phyloP scores from a whole-genome alignment of 2,113 vertebrate species.

The Ciconia boyciana region DNA sequence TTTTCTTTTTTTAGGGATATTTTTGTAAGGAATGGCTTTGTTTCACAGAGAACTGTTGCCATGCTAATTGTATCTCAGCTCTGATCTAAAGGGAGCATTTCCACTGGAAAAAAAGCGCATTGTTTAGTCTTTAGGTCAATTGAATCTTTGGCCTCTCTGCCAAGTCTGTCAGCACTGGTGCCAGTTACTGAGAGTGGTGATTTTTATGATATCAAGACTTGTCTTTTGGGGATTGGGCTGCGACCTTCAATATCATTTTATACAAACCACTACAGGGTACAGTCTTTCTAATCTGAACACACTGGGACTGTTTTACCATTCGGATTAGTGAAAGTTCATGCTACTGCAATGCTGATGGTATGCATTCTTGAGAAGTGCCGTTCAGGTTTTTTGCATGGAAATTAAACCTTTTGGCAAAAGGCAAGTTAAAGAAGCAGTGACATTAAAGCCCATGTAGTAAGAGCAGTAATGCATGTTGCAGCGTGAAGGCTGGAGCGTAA shows the following conservation, averaged over 20 bases:
- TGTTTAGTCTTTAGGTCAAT: slow-evolving; percentile 29
- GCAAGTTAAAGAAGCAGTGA: not conserved
- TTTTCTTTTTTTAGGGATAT: not conserved
- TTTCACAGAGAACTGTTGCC: not conserved
- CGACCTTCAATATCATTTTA: not conserved
- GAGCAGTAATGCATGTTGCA: not conserved
- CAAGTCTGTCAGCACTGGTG: not conserved
- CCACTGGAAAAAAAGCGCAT: not conserved
- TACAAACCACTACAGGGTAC: not conserved
- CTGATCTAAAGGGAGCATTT: not conserved
- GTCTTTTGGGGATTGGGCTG: not conserved
- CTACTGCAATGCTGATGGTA: not conserved
- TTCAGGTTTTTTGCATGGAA: not conserved
- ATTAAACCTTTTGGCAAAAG: not conserved
- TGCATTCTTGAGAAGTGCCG: not conserved
- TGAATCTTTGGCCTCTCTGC: slow-evolving; percentile 16
- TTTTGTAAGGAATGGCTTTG: not conserved
- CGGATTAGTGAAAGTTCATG: not conserved
- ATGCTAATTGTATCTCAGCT: not conserved
- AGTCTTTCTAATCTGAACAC: not conserved
- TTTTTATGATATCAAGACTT: not conserved
- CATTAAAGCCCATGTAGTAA: rapidly evolving
- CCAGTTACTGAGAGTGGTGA: not conserved
- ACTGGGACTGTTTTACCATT: not conserved
- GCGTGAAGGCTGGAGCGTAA: rapidly evolving